Evolutionary conservation across 30 jellyfish, hydroid and myxozoan species (phyloP), one percentile per base, ranked within the genome.

Genomic region (Turritopsis rubra): DNA sequence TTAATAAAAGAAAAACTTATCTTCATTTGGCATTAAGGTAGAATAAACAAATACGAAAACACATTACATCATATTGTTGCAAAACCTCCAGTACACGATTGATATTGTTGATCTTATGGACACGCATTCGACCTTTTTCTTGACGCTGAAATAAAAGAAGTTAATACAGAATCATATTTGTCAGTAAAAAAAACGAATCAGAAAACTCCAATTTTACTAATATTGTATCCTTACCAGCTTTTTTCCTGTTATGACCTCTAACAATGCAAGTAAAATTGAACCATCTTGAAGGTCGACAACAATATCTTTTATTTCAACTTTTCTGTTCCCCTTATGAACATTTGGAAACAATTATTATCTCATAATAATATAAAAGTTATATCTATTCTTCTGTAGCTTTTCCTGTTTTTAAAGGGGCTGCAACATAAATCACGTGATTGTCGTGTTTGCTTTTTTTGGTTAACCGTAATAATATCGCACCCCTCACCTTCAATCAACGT

Each of bases 91-190:
- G 80, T 53, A 83, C 97, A 68, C 89, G 70, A 86, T 91, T 83
- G 41, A 91, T 95, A 83, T 91, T 91, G 84, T 86, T 91, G 65
- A 91, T 83, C 93, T 85, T 91, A 79, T 91, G 97, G 68, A 91
- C 86, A 71, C 97, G 90, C 97, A 91, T 91, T 31, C 93, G 90
- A 54, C 97, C 97, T 21, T 93, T 71, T 80, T 91, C 97, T 52
- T 93, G 95, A 16, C 96, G 92, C 97, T 91, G 86, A 71, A 88
- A 30, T 17, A 24, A 24, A 9, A 9, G 41, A 0, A n/a, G 24
- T 24, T 24, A 0, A 7, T 9, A 23, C 72, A 74, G 24, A 7
- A 24, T 9, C 82, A 5, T 22, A 73, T 22, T 20, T 23, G 60
- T 74, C 26, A 21, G 17, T 74, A 52, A 19, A 73, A n/a, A n/a